Conservation (phyloP, 2,888 invertebrate species). For the Harmothoe impar region DNA sequence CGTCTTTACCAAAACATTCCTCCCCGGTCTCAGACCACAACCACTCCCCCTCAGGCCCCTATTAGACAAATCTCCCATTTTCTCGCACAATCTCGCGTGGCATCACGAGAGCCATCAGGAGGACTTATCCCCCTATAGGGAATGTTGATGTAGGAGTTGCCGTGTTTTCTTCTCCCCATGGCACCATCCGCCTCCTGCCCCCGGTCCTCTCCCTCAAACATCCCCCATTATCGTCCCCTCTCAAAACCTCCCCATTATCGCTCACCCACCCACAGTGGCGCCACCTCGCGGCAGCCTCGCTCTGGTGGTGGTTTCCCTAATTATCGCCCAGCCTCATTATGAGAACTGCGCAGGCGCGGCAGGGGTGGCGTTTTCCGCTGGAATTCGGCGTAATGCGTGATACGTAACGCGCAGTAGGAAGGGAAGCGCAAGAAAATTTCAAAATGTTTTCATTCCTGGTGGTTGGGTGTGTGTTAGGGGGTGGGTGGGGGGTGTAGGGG, state of each 20-base stretch:
- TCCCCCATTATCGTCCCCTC: neutral
- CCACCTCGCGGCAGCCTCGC: neutral
- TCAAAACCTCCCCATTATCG: conserved; percentile 40
- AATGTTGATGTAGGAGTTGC: conserved; percentile 35
- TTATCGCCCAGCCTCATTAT: conserved; percentile 48
- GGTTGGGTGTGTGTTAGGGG: too few species aligned
- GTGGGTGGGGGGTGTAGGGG: too few species aligned
- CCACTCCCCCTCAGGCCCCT: neutral
- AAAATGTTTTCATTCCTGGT: conserved; percentile 55
- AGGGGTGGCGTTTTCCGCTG: neutral
- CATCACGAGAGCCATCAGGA: neutral
- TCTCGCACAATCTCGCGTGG: neutral
- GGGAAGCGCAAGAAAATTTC: neutral
- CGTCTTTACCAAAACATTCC: neutral
- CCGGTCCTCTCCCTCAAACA: neutral
- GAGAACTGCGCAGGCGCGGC: neutral
- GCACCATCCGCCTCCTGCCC: conserved; percentile 35
- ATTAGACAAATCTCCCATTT: conserved; percentile 5
- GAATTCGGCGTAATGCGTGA: neutral
- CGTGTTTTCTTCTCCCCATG: conserved; percentile 55
- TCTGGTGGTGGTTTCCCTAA: neutral
- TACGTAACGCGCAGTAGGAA: conserved; percentile 8
- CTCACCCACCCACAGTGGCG: neutral
- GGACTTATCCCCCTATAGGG: conserved; percentile 41
- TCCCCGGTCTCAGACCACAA: neutral